These are phyloP conservation scores for Pipistrellus pygmaeus DNA, from an alignment of 2,797 vertebrate species.

Conservation along the genomic window DNA sequence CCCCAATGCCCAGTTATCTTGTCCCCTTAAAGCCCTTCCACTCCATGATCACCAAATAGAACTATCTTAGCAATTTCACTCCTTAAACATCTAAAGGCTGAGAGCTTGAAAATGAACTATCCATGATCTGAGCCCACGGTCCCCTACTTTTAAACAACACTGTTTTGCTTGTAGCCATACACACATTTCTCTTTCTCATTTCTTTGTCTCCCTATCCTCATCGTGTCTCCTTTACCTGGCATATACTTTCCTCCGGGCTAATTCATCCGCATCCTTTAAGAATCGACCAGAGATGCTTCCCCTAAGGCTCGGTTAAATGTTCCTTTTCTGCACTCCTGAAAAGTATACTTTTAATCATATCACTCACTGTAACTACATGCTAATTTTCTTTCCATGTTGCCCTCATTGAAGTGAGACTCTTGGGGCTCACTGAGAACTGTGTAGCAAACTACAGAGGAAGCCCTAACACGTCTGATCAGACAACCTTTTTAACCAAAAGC, in stretches of 20 bases:
- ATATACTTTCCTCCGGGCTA: not conserved
- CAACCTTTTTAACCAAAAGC: conserved; percentile 36
- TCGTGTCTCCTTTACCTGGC: not conserved
- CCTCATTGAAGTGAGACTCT: not conserved
- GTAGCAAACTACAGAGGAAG: not conserved
- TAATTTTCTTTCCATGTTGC: not conserved
- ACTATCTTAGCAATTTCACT: not conserved
- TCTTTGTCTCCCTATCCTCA: not conserved
- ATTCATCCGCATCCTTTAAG: not conserved
- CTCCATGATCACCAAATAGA: not conserved
- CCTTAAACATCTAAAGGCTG: not conserved
- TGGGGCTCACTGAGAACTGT: not conserved
- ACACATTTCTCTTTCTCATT: not conserved
- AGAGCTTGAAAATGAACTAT: not conserved
- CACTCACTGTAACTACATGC: not conserved
- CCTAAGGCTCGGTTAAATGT: not conserved
- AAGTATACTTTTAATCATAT: not conserved
- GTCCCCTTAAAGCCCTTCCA: not conserved
- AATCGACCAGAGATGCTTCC: not conserved
- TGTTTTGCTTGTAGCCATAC: not conserved
- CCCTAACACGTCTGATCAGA: conserved; percentile 21
- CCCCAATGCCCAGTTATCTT: not conserved
- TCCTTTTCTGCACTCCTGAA: conserved; percentile 20
- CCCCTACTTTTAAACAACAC: conserved; percentile 14
- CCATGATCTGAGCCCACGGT: not conserved